phyloP scores from a whole-genome alignment of 2,888 invertebrate species.

The Lochmaea capreae region DNA sequence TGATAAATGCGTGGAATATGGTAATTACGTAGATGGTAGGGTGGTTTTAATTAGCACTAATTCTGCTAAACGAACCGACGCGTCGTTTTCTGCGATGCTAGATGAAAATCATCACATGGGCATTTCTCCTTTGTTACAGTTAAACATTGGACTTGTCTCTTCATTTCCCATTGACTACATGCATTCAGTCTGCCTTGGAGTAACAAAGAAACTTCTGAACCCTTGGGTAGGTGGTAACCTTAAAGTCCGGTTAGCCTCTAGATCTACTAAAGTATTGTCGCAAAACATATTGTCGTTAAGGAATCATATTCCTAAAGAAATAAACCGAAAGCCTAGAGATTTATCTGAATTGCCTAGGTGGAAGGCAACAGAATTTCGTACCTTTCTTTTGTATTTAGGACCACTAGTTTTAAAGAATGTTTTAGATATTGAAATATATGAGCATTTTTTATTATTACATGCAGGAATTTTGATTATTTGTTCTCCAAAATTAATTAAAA shows the following conservation, averaged over 20 bases:
- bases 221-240: conserved; percentile 36
- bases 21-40: conserved; percentile 23
- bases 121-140: conserved; percentile 24
- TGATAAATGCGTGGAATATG: conserved; percentile 24
- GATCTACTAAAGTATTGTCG: conserved; percentile 32
- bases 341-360: conserved; percentile 40
- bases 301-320: conserved; percentile 42
- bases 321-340: conserved; percentile 45
- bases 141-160: conserved; percentile 32
- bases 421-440: conserved; percentile 23
- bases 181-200: conserved; percentile 34
- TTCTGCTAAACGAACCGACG: conserved; percentile 30
- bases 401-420: conserved; percentile 41
- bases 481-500: conserved; percentile 7
- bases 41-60: conserved; percentile 24
- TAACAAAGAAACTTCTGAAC: conserved; percentile 19
- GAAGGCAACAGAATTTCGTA: conserved; percentile 49
- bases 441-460: conserved; percentile 20
- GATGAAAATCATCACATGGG: conserved; percentile 35
- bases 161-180: conserved; percentile 37
- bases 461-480: conserved; percentile 3
- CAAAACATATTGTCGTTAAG: conserved; percentile 35
- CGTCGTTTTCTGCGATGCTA: conserved; percentile 16
- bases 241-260: conserved; percentile 25
- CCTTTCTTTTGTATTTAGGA: conserved; percentile 46